Evolutionary conservation across 2,888 invertebrate genomes (phyloP).

Genomic region (Pyrochroa serraticornis): DNA sequence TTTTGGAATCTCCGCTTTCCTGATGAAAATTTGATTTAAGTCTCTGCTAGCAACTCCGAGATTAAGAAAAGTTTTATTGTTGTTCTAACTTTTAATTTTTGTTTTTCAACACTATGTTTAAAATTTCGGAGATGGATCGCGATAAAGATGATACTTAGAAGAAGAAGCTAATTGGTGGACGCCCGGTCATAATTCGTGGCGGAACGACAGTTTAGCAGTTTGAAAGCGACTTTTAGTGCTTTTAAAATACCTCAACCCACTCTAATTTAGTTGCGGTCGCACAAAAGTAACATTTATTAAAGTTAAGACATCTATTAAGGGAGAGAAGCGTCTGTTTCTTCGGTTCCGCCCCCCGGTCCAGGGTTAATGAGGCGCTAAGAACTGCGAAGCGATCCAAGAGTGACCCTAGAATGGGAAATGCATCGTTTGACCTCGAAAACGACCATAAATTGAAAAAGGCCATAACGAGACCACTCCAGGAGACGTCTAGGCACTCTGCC

Average conservation of each 20-base stretch:
- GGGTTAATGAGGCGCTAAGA: slow-evolving; percentile 47
- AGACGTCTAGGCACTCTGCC: slow-evolving; percentile 41
- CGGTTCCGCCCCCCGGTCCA: slow-evolving; percentile 37
- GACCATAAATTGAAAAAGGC: slow-evolving; percentile 46
- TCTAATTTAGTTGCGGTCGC: slow-evolving; percentile 32
- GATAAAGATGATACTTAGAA: not conserved
- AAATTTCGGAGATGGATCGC: too few species aligned
- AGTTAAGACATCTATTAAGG: slow-evolving; percentile 35
- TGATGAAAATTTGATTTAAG: too few species aligned
- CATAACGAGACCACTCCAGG: slow-evolving; percentile 44
- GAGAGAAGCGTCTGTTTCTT: slow-evolving; percentile 30
- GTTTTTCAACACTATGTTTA: slow-evolving; percentile 2
- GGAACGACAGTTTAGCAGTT: slow-evolving; percentile 16
- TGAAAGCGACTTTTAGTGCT: slow-evolving; percentile 23
- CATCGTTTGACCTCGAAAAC: slow-evolving; percentile 46
- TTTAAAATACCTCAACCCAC: slow-evolving; percentile 30
- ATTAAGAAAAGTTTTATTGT: slow-evolving; percentile 28
- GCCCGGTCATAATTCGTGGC: slow-evolving; percentile 13
- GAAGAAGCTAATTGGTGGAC: slow-evolving; percentile 6
- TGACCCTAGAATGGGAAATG: slow-evolving; percentile 38
- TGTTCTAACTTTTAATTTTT: slow-evolving; percentile 20
- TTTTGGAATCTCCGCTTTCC: too few species aligned
- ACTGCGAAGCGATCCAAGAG: slow-evolving; percentile 32
- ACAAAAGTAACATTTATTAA: slow-evolving; percentile 38
- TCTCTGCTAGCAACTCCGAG: slow-evolving; percentile 8